Conservation (phyloP, 2,113 vertebrate genomes). For the Ramphastos sulfuratus region DNA sequence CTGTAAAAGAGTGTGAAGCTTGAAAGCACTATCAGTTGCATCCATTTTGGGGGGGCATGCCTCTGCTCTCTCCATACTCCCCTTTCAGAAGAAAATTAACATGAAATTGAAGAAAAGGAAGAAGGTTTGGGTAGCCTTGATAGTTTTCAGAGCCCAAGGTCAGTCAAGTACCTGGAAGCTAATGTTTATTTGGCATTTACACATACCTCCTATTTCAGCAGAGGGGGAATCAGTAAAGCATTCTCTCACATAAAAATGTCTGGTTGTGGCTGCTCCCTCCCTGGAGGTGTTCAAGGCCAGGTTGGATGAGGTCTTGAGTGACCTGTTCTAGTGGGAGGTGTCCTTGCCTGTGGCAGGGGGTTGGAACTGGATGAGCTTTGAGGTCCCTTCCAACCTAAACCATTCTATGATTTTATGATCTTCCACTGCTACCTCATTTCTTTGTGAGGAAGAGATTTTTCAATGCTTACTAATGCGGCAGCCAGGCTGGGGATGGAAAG, state of each 20-base stretch:
- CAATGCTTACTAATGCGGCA: background rate
- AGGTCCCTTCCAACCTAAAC: too few relatives aligned
- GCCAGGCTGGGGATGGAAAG: background rate
- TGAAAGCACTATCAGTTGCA: background rate
- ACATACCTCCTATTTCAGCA: background rate
- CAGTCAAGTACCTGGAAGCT: background rate
- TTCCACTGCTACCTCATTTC: background rate
- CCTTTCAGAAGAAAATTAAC: background rate
- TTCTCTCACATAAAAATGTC: background rate
- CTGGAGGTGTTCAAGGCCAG: too few relatives aligned
- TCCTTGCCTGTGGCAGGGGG: too few relatives aligned
- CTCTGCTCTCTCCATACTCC: background rate
- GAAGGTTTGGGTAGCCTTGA: background rate
- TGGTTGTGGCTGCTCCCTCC: background rate
- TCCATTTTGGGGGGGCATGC: background rate
- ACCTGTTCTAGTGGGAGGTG: too few relatives aligned
- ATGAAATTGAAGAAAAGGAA: background rate
- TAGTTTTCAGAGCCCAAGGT: background rate
- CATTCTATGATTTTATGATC: background rate
- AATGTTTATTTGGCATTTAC: background rate
- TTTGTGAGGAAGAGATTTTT: background rate
- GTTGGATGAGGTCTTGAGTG: too few relatives aligned
- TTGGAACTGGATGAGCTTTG: too few relatives aligned
- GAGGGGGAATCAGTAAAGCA: background rate
- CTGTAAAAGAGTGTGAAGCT: background rate